Evolutionary conservation across 2,797 vertebrate genomes (phyloP).

Genomic region (Calcarius lapponicus): DNA sequence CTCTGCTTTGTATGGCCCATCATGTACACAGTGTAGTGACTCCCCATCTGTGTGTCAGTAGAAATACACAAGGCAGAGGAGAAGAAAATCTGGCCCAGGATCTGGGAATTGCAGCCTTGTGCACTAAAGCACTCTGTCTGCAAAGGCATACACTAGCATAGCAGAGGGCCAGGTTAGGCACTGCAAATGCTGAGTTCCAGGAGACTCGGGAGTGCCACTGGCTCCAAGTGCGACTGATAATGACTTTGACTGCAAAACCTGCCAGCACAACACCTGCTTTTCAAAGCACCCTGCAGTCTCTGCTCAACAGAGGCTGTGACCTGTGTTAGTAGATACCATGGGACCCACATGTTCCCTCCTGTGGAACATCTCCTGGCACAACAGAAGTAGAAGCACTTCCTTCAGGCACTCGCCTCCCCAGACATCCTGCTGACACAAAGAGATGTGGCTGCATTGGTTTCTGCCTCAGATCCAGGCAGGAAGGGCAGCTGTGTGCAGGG

Average conservation of each 20-base stretch:
- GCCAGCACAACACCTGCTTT: not conserved
- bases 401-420: not conserved
- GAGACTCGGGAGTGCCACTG: rapidly evolving
- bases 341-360: too few species aligned
- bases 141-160: not conserved
- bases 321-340: not conserved
- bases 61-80: not conserved
- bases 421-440: not conserved
- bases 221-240: not conserved
- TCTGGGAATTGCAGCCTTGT: not conserved
- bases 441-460: not conserved
- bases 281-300: not conserved
- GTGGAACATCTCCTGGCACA: not conserved
- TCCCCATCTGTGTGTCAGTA: not conserved
- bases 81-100: not conserved
- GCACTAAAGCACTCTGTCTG: not conserved
- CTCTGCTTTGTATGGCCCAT: not conserved
- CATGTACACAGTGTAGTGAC: rapidly evolving
- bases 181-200: not conserved
- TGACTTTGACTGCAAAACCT: not conserved
- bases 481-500: not conserved
- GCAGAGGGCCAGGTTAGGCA: not conserved
- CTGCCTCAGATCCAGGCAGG: not conserved
- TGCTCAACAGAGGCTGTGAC: not conserved
- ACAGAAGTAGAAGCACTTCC: not conserved